phyloP scores from a whole-genome alignment of 2,888 invertebrate species.

The Sipunculus nudus region DNA sequence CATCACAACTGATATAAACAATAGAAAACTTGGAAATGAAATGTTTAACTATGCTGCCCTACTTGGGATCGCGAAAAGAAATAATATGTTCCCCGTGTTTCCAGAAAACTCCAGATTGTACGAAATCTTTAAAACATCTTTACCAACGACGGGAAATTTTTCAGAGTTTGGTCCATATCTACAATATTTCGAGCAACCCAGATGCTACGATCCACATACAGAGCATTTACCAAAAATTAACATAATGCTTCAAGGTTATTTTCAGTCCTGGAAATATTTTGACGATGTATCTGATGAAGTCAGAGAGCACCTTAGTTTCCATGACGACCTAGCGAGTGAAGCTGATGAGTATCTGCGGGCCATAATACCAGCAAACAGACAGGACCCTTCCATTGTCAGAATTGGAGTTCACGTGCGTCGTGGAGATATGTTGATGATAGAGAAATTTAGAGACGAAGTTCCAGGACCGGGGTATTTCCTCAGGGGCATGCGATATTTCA shows the following conservation, averaged over 20 bases:
- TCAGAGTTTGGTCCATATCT: no score
- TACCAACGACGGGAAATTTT: neutral
- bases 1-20: no score
- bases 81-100: conserved; percentile 50
- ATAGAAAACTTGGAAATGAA: conserved; percentile 49
- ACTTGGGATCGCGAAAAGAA: conserved; percentile 45
- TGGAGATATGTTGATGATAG: conserved; percentile 63
- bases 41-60: conserved; percentile 53
- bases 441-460: no score
- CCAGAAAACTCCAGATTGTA: conserved; percentile 35
- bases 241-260: conserved; percentile 45
- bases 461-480: conserved; percentile 60
- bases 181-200: conserved; percentile 27
- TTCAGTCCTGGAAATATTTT: conserved; percentile 56
- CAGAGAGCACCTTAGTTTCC: conserved; percentile 46
- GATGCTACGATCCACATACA: conserved; percentile 25
- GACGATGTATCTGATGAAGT: conserved; percentile 39
- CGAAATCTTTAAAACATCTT: conserved; percentile 39
- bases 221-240: conserved; percentile 8
- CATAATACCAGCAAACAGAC: conserved; percentile 29
- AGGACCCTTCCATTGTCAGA: conserved; percentile 27
- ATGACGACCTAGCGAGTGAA: conserved; percentile 29
- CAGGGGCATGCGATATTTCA: conserved; percentile 54
- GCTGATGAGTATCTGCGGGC: conserved; percentile 36
- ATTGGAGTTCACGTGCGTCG: conserved; percentile 65